Conservation (phyloP, 2,888 invertebrate genomes). For the Thera obeliscata region DNA sequence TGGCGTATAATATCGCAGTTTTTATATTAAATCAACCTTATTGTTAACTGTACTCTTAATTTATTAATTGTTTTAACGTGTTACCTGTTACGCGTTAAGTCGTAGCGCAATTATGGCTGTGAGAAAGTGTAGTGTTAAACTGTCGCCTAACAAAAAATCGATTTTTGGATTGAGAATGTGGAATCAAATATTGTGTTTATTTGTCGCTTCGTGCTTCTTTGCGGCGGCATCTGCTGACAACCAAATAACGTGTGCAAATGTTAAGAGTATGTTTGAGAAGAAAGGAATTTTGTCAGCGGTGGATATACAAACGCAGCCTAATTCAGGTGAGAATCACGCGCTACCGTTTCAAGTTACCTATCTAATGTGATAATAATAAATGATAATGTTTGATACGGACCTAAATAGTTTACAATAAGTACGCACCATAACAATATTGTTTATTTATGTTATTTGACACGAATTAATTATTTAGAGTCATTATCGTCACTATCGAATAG, state of each 20-base stretch:
- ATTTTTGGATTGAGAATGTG: constrained; percentile 79
- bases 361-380: constrained; percentile 57
- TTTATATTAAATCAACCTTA: constrained; percentile 39
- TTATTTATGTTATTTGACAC: constrained; percentile 8
- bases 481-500: not conserved
- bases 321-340: constrained; percentile 79
- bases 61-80: constrained; percentile 61
- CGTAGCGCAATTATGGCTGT: constrained; percentile 72
- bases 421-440: constrained; percentile 8
- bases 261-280: constrained; percentile 78
- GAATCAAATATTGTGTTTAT: constrained; percentile 77
- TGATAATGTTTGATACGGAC: constrained; percentile 60
- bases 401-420: constrained; percentile 13
- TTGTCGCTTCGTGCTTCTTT: constrained; percentile 70
- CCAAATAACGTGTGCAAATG: constrained; percentile 79
- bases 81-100: constrained; percentile 50
- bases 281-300: constrained; percentile 78
- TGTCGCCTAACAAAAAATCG: constrained; percentile 82
- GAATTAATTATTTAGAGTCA: not conserved
- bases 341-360: constrained; percentile 42
- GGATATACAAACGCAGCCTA: constrained; percentile 78
- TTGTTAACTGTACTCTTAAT: constrained; percentile 52
- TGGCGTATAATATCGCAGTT: constrained; percentile 56
- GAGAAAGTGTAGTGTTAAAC: constrained; percentile 80
- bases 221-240: constrained; percentile 65